These are phyloP conservation scores for Pteruthius melanotis DNA, from an alignment of 2,113 vertebrate genomes.

Conservation along the genomic window DNA sequence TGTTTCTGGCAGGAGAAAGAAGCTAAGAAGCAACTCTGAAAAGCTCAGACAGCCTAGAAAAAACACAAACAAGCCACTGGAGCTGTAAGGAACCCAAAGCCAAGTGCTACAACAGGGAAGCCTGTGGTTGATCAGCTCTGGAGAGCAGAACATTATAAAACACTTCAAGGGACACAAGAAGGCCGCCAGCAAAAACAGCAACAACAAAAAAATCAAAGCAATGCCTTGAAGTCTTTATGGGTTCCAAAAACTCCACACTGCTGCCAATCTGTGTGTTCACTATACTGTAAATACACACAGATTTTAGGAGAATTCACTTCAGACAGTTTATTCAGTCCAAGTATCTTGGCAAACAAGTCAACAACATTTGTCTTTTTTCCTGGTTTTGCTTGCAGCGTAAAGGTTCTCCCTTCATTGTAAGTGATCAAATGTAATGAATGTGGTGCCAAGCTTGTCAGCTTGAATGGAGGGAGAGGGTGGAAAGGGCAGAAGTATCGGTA, in stretches of 20 bases:
- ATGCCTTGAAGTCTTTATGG: slow-evolving; percentile 64
- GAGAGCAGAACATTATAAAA: slow-evolving; percentile 56
- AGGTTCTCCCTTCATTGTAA: neutral
- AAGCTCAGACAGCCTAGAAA: slow-evolving; percentile 12
- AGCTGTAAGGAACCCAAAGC: slow-evolving; percentile 13
- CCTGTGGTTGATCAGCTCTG: slow-evolving; percentile 59
- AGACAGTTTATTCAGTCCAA: slow-evolving; percentile 13
- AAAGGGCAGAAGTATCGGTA: neutral
- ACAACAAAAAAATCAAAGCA: slow-evolving; percentile 67
- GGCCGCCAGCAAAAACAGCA: slow-evolving; percentile 59
- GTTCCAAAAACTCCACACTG: slow-evolving; percentile 48
- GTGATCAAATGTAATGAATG: neutral
- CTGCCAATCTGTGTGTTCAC: slow-evolving; percentile 32
- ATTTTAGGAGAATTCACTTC: slow-evolving; percentile 37
- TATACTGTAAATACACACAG: slow-evolving; percentile 45
- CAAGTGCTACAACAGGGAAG: slow-evolving; percentile 40
- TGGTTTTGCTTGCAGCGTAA: neutral
- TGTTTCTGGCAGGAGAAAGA: neutral
- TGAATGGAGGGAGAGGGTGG: neutral
- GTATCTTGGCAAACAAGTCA: slow-evolving; percentile 7
- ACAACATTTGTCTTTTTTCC: slow-evolving; percentile 1
- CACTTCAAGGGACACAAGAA: slow-evolving; percentile 56
- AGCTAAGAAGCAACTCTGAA: neutral
- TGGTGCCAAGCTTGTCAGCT: neutral
- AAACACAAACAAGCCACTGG: slow-evolving; percentile 24